Base-by-base conservation (phyloP, 2,113 vertebrate genomes). In the Anguilla japonica region DNA sequence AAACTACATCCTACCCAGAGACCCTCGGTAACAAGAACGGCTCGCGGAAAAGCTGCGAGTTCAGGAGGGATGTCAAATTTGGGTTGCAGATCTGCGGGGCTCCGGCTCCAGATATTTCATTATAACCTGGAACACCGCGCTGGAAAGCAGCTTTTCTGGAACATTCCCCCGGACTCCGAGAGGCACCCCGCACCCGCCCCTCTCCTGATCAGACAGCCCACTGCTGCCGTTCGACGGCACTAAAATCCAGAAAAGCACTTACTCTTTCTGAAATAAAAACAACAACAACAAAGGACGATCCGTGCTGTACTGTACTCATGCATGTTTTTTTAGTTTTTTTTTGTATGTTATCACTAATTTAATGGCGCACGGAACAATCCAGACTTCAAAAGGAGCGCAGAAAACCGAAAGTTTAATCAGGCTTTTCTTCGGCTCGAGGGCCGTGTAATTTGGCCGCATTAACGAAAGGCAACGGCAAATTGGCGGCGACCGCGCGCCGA, bases 11-110 rank as follows among this genome's bases (percentile, higher is more conserved):
- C 95, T 95, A 92, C 92, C 92, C 89, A 89, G 53, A 95, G 95
- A 94, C 96, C 96, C 96, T 94, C 92, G 93, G 93, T 83, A 95
- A 94, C 93, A 93, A 94, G 95, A 96, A 96, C 94, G 96, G 95
- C 92, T 93, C 92, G 88, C 94, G 93, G 91, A 90, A 34, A 92
- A 94, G 89, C 93, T 91, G 71, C 75, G 93, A 95, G 95, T 96
- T 96, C 92, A 96, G 88, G 92, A 95, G 89, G 92, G 93, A 95
- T 96, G 97, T 97, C 95, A 97, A 96, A 93, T 90, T 94, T 90
- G 94, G 95, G 94, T 96, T 96, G 94, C 89, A 90, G 87, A 86
- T 90, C 90, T 90, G 92, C 87, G 89, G 93, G 93, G 96, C 96
- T 93, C 89, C 92, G 93, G 96, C 96, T 93, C 89, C 92, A 95